Conservation (phyloP, 2,888 invertebrate genomes). For the Cheilosia urbana region DNA sequence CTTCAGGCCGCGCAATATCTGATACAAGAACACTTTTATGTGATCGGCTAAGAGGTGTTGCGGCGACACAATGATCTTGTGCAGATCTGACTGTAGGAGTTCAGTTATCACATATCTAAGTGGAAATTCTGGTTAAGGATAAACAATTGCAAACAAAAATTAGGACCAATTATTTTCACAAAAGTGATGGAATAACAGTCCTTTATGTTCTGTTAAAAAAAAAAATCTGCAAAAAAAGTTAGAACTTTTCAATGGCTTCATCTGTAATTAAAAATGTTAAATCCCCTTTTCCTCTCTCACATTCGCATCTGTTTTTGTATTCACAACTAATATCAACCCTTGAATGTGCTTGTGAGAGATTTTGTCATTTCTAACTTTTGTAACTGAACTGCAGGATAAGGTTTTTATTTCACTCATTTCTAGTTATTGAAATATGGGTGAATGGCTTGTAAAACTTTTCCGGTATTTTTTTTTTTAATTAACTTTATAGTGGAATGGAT, state of each 20-base stretch:
- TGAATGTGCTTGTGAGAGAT: background rate
- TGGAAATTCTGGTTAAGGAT: slow-evolving; percentile 49
- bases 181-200: background rate
- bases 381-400: too few species aligned
- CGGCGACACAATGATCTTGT: slow-evolving; percentile 99
- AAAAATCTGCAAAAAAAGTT: background rate
- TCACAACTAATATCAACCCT: background rate
- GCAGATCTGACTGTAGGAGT: slow-evolving; percentile 99
- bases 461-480: slow-evolving; percentile 9
- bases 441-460: slow-evolving; percentile 20
- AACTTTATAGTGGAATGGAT: slow-evolving; percentile 4
- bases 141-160: background rate
- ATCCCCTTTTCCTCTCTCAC: background rate
- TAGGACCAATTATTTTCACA: background rate
- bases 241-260: background rate
- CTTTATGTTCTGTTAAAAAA: background rate
- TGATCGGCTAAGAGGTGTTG: slow-evolving; percentile 99
- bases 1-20: slow-evolving; percentile 99
- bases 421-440: slow-evolving; percentile 26
- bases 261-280: slow-evolving; percentile 5
- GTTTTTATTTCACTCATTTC: slow-evolving; percentile 7
- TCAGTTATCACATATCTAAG: slow-evolving; percentile 99
- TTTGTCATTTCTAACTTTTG: background rate
- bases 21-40: slow-evolving; percentile 99
- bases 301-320: background rate